Percentiles rank a stretch among this genome's conserved stretches.
These are phyloP conservation scores for Crocodylus rhombifer DNA, from an alignment of 2,797 vertebrate genomes.

Conservation along the genomic window DNA sequence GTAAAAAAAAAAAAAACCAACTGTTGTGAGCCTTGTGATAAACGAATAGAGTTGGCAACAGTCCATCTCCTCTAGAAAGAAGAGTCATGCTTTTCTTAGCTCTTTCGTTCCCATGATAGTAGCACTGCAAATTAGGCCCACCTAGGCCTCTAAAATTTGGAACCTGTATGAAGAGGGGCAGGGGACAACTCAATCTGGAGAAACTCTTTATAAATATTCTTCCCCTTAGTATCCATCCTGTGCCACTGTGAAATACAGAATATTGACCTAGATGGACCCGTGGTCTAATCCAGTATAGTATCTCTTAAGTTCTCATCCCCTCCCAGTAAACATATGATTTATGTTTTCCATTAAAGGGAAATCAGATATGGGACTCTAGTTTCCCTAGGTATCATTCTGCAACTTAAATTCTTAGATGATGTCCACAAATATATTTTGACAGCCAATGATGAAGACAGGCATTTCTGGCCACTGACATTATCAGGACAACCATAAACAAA, in stretches of 20 bases:
- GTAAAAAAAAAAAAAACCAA: not conserved
- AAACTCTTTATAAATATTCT: no score
- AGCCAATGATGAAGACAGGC: not conserved
- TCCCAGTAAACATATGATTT: not conserved
- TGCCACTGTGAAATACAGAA: no score
- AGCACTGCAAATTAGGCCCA: no score
- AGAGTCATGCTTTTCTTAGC: not conserved
- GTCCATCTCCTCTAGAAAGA: not conserved
- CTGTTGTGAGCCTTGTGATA: not conserved
- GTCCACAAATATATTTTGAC: not conserved
- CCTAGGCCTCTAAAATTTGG: no score
- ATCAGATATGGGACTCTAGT: not conserved
- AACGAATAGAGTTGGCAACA: not conserved
- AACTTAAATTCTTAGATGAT: not conserved
- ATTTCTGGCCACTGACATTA: not conserved
- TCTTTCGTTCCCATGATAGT: not conserved
- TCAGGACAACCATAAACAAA: not conserved
- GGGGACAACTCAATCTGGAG: no score
- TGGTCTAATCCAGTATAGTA: no score
- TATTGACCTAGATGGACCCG: no score
- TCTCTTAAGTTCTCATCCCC: not conserved
- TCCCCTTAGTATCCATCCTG: no score
- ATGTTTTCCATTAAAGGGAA: not conserved
- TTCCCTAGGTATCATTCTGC: not conserved
- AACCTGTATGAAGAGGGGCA: no score